A percentile compares a stretch with the other conserved stretches of the same genome.
phyloP scores from a whole-genome alignment of 2,888 invertebrate genomes.

The Hypolimnas misippus region DNA sequence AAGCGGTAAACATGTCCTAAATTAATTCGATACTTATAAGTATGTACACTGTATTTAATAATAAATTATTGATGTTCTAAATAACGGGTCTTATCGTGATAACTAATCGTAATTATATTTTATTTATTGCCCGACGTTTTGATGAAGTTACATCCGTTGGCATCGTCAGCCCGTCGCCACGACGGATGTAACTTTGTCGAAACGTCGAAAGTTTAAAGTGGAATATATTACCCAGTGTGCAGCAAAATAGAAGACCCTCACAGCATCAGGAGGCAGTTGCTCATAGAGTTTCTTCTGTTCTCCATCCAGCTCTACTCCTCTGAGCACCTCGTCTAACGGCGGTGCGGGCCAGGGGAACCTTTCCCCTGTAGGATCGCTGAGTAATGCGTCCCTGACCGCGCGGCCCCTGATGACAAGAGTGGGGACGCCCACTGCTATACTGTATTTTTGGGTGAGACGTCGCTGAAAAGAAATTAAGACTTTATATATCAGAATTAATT shows the following conservation, averaged over 20 bases:
- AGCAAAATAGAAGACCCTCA: constrained; percentile 93
- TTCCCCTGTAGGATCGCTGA: constrained; percentile 86
- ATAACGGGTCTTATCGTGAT: no score
- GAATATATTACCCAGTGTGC: constrained; percentile 96
- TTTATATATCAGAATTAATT: not conserved
- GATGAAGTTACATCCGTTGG: no score
- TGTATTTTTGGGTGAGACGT: constrained; percentile 89
- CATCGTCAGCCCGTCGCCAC: no score
- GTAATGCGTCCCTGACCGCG: constrained; percentile 86
- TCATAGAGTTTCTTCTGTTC: constrained; percentile 77
- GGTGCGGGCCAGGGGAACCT: constrained; percentile 93
- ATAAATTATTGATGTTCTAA: no score
- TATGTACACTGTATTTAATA: no score
- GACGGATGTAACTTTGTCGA: no score
- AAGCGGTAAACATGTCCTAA: no score
- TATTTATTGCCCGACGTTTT: no score
- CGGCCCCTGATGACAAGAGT: constrained; percentile 89
- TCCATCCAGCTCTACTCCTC: constrained; percentile 77
- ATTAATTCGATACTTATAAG: no score
- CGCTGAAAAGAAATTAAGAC: constrained; percentile 80
- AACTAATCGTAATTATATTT: no score
- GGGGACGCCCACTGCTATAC: constrained; percentile 90
- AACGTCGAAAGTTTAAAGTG: no score
- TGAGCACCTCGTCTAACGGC: constrained; percentile 84
- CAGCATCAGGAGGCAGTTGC: constrained; percentile 84